Evolutionary conservation across 1,140 invertebrate species (phyloP).

Genomic region (Zeugodacus cucurbitae): DNA sequence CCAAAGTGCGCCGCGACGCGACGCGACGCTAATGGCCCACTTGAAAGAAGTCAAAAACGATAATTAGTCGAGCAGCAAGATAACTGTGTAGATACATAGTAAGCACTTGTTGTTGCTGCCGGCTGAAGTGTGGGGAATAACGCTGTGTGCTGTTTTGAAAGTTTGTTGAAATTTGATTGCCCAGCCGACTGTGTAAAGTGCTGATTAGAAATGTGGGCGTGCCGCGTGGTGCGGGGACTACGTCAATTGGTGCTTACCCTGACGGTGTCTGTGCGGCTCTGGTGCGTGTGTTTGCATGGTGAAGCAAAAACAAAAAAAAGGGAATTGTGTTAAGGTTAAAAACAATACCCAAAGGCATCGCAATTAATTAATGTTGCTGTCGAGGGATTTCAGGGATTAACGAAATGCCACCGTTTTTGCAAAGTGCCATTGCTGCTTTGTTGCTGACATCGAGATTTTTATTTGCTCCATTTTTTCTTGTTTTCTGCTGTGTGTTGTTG

Average conservation of each 20-base stretch:
- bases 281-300: not conserved
- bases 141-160: not conserved
- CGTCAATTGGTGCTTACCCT: not conserved
- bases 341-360: slow-evolving; percentile 14
- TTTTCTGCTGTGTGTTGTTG: not conserved
- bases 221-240: not conserved
- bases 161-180: slow-evolving; percentile 33
- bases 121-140: not conserved
- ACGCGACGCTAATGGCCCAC: not conserved
- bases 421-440: not conserved
- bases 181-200: slow-evolving; percentile 12
- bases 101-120: not conserved
- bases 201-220: slow-evolving; percentile 2
- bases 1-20: not conserved
- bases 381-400: slow-evolving; percentile 1
- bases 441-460: not conserved
- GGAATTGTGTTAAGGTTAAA: not conserved
- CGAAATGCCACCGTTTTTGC: not conserved
- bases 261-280: too few relatives aligned
- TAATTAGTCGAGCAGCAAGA: slow-evolving; percentile 1
- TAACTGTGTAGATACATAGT: too few relatives aligned
- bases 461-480: not conserved
- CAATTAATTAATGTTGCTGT: slow-evolving; percentile 35
- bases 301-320: not conserved
- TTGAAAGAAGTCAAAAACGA: slow-evolving; percentile 34